Evolutionary conservation across 2,888 invertebrate species (phyloP).

Genomic region (Eupithecia dodoneata): DNA sequence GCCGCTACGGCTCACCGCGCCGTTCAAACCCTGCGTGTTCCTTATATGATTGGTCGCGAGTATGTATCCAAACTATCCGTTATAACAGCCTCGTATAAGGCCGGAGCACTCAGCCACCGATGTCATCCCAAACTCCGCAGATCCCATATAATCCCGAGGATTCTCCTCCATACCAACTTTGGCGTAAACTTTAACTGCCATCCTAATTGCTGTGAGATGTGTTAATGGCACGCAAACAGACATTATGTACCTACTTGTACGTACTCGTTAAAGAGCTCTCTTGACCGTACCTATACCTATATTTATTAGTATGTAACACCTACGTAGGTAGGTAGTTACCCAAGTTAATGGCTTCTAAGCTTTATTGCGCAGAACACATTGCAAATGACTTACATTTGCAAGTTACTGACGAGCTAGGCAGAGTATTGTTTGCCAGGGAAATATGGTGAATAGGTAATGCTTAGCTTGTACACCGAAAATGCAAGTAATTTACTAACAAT

Average conservation of each 20-base stretch:
- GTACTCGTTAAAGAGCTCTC: conserved; percentile 28
- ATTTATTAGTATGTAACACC: neutral
- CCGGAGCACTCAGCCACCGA: neutral
- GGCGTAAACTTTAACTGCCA: conserved; percentile 23
- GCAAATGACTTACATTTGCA: neutral
- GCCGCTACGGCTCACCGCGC: neutral
- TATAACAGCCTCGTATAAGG: neutral
- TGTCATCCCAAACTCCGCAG: neutral
- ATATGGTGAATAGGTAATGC: neutral
- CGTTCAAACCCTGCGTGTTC: neutral
- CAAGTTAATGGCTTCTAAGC: conserved; percentile 25
- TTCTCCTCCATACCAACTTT: neutral
- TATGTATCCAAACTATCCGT: neutral
- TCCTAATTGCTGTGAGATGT: conserved; percentile 32
- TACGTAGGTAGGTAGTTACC: conserved; percentile 10
- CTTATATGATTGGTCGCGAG: neutral
- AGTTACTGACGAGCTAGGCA: neutral
- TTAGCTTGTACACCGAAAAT: neutral
- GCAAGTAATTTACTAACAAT: neutral
- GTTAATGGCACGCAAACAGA: conserved; percentile 31
- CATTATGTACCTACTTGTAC: conserved; percentile 16
- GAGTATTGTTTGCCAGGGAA: neutral
- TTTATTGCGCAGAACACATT: conserved; percentile 20
- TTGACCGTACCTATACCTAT: conserved; percentile 31
- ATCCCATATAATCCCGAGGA: conserved; percentile 7